Evolutionary conservation across 2,888 invertebrate genomes (phyloP), one percentile per base, ranked within the genome.

Genomic region (Drosophila seclusa): DNA sequence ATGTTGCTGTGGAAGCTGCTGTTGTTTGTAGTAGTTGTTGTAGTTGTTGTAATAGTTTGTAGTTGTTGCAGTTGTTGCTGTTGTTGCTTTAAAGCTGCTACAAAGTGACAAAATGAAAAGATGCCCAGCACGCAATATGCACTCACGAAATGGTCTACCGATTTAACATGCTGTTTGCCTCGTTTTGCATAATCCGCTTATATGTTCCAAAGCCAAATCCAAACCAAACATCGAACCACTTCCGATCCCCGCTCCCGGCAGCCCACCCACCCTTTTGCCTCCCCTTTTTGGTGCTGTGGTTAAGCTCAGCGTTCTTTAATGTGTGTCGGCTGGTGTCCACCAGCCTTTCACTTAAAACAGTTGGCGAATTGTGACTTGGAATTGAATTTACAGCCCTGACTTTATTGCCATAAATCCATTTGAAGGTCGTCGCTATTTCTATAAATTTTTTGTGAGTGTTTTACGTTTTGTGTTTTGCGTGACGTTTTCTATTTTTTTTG

Each of bases 151-250:
- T 77, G 34, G 29, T 4, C 21, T 48, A 53, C 53, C 10, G n/a
- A 52, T 73, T 62, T 40, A 6, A 38, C 50, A 36, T 48, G 16
- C 45, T 50, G 52, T 18, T 58, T 64, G 34, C 5, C 48, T 36
- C 54, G 24, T 52, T 63, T 63, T 71, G 79, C 81, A 79, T 86
- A 85, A 88, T 68, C 88, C 55, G 77, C 77, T 83, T 81, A 77
- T 63, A 58, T 50, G 72, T 10, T 38, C 0, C 1, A 40, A 48
- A 53, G 53, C 62, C 13, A 36, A 70, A 58, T 62, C 64, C 24
- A 53, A 87, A 60, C 52, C 68, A 75, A 83, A 77, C 77, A 81
- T 61, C 42, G 49, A 58, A 18, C 10, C 5, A 18, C 13, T 36
- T 10, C 34, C 49, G 11, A n/a, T 2, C 13, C 21, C 40, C 34